A percentile compares a stretch with the other conserved stretches of the same genome.
Evolutionary conservation across 1,140 invertebrate genomes (phyloP).

Genomic region (Elysia chlorotica): DNA sequence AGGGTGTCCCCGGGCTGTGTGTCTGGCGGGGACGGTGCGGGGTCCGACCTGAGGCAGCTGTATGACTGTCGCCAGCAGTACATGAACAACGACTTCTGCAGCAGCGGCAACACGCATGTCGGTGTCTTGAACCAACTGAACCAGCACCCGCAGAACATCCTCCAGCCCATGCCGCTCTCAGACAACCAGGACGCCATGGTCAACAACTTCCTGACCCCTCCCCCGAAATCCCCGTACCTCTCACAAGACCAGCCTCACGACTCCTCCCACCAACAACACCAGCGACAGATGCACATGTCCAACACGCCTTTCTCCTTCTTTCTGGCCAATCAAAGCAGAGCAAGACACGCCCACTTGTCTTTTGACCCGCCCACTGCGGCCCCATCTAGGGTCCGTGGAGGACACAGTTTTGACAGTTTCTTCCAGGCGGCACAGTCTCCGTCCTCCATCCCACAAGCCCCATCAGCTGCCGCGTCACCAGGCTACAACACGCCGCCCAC

Average conservation of each 20-base stretch:
- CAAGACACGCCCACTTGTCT: not conserved
- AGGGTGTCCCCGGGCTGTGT: not conserved
- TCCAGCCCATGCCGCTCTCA: not conserved
- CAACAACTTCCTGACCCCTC: too few relatives aligned
- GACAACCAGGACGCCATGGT: not conserved
- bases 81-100: not conserved
- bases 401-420: not conserved
- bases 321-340: not conserved
- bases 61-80: not conserved
- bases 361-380: slow-evolving; percentile 7
- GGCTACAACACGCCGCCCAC: slow-evolving; percentile 8
- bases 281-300: not conserved
- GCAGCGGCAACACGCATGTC: not conserved
- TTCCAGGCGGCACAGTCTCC: not conserved
- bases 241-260: not conserved
- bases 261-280: not conserved
- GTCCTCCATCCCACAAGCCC: too few relatives aligned
- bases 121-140: not conserved
- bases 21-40: not conserved
- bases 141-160: not conserved
- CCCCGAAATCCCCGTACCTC: too few relatives aligned
- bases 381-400: not conserved
- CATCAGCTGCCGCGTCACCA: not conserved
- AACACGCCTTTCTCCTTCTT: slow-evolving; percentile 4
- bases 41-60: not conserved